Base-by-base conservation (phyloP, 2,113 vertebrate genomes). In the Mystacornis crossleyi region DNA sequence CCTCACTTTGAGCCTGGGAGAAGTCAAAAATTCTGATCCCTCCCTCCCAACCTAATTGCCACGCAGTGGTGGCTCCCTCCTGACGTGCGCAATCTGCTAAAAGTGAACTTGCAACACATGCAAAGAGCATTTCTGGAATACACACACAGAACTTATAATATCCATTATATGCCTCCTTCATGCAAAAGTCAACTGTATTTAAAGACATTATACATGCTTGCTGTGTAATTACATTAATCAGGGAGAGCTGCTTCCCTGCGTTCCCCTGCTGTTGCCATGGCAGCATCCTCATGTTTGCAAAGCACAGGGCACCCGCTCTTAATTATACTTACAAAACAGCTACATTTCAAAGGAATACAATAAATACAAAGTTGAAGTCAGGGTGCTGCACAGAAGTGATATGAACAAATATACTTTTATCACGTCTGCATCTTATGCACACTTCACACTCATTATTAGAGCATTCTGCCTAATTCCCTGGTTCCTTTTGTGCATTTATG, bases 151-250 rank as follows among this genome's bases (percentile, higher is more conserved):
- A 81, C 95, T 97, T 85, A 71, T 86, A 95, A 97, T 97, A 96
- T 60, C 53, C 83, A 84, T 97, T 97, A 93, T 96, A 94, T 97
- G 70, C 91, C 86, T 96, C 91, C 96, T 96, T 96, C 96, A 93
- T 92, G 89, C 71, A 97, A 90, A 98, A 98, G 96, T 97, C 98
- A 98, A 95, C 93, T 92, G 94, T 97, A 69, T 97, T 98, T 98
- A 97, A 98, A 93, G 77, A 90, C 90, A 96, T 98, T 98, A 96
- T 96, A 97, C 73, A 97, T 80, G 66, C 96, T 97, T 82, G 86
- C 96, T 97, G 55, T 97, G 83, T 98, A 98, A 98, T 98, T 98
- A 97, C 96, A 97, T 98, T 98, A 98, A 98, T 98, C 98, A 98
- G 95, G 92, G 94, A 79, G 93, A 97, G 95, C 95, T 93, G 95